phyloP scores from a whole-genome alignment of 1,140 invertebrate species.

The Nylanderia fulva region DNA sequence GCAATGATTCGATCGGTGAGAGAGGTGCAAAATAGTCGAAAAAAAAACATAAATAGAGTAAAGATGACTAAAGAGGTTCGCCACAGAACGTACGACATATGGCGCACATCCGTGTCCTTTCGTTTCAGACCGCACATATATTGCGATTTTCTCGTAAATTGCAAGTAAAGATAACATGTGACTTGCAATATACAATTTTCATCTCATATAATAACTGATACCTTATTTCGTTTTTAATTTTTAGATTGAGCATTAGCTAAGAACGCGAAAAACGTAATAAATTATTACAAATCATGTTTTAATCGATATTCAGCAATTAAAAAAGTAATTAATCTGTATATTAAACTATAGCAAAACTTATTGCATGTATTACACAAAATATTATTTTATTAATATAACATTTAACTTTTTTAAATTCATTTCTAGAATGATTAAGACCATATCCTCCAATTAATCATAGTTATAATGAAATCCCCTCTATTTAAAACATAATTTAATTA shows the following conservation, averaged over 20 bases:
- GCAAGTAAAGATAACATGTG: conserved; percentile 32
- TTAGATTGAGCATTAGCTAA: neutral
- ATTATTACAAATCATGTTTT: neutral
- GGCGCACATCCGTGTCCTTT: conserved; percentile 75
- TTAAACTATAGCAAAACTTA: neutral
- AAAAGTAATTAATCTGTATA: neutral
- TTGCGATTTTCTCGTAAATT: conserved; percentile 59
- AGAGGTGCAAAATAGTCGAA: conserved; percentile 23
- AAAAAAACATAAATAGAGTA: conserved; percentile 54
- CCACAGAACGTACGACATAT: conserved; percentile 77
- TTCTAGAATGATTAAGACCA: too few relatives aligned
- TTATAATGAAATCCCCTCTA: too few relatives aligned
- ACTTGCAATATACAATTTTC: neutral
- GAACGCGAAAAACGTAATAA: neutral
- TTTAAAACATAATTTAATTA: too few relatives aligned
- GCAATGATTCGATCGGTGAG: neutral
- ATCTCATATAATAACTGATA: neutral
- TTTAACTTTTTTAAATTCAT: too few relatives aligned
- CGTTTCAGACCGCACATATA: conserved; percentile 41
- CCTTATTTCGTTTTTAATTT: neutral
- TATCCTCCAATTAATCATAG: too few relatives aligned
- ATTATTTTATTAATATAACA: neutral
- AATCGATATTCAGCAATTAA: neutral
- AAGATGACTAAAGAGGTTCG: conserved; percentile 68
- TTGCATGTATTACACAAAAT: neutral